Evolutionary conservation across 2,797 vertebrate genomes (phyloP), one percentile per base, ranked within the genome.

Genomic region (Dendrocincla tyrannina): DNA sequence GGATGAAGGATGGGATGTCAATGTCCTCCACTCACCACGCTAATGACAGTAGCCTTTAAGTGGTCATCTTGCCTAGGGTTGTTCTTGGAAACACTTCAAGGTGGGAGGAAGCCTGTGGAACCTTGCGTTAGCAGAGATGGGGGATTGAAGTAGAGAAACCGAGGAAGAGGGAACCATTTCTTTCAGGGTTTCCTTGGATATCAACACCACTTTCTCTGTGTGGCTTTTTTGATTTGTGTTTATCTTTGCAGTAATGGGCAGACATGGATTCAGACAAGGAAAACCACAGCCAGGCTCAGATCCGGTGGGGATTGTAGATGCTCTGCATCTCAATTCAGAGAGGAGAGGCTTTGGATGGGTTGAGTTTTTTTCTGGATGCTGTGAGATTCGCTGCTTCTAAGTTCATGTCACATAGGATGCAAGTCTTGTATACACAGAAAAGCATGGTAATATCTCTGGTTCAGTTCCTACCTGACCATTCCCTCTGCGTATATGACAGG

Each of bases 341-440:
- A 22, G 12, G 19, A 84, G 18, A 74, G 24, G 10, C 17, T 89
- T 86, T 52, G 25, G 24, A 14, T 37, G 12, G 23, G 5, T 67
- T 10, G n/a, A 0, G 0, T 2, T 53, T 73, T 55, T 12, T 55
- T 7, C 32, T 59, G 37, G 6, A 10, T 46, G 23, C 10, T 56
- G 18, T 17, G 32, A 56, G 8, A 17, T 83, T 83, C 22, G 56
- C 35, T 69, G 22, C 32, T 88, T 49, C 6, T 19, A 42, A 70
- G 18, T 73, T 68, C 0, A 0, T n/a, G 44, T 46, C 28, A 15
- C 7, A 7, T 7, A 49, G 37, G 15, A 17, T 68, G 28, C 13
- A 60, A 66, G 20, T 37, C 56, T 49, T 74, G 25, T 77, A 19
- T 32, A 20, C 25, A 41, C 60, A 73, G 69, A 59, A 90, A 66